Evolutionary conservation across 2,888 invertebrate genomes (phyloP).

Genomic region (Meteorus colon): DNA sequence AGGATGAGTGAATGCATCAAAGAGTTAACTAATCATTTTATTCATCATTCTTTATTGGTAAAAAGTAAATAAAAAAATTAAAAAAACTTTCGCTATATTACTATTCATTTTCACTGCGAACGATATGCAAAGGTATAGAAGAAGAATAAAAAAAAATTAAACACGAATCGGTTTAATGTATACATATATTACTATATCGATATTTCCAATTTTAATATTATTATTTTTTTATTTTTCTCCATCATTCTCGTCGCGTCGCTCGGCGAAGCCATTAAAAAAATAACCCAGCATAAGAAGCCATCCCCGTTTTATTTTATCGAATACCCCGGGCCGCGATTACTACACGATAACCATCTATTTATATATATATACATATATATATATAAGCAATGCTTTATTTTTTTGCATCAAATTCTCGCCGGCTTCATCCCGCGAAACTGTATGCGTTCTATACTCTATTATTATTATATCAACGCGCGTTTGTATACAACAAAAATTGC

Average conservation of each 20-base stretch:
- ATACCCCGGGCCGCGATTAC: constrained; percentile 61
- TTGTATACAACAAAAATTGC: constrained; percentile 50
- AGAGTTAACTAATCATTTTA: background rate
- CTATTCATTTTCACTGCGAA: background rate
- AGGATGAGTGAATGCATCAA: no score
- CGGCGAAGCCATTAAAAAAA: constrained; percentile 56
- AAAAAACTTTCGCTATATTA: background rate
- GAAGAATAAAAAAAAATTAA: constrained; percentile 16
- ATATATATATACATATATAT: constrained; percentile 41
- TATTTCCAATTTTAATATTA: constrained; percentile 37
- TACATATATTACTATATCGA: constrained; percentile 29
- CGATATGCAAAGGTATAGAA: background rate
- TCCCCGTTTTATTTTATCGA: constrained; percentile 60
- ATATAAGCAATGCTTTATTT: constrained; percentile 30
- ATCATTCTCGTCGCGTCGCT: constrained; percentile 47
- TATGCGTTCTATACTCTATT: constrained; percentile 49
- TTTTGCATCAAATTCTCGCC: background rate
- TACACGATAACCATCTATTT: constrained; percentile 63
- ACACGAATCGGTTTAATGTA: constrained; percentile 20
- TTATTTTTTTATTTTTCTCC: constrained; percentile 47
- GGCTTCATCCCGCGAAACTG: constrained; percentile 27
- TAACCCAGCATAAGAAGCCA: constrained; percentile 59
- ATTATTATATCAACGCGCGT: constrained; percentile 51
- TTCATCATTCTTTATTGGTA: background rate
- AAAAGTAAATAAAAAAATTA: background rate